These are phyloP conservation scores for Haliclystus octoradiatus DNA, from an alignment of 30 jellyfish, hydroid and myxozoan species.

Conservation along the genomic window DNA sequence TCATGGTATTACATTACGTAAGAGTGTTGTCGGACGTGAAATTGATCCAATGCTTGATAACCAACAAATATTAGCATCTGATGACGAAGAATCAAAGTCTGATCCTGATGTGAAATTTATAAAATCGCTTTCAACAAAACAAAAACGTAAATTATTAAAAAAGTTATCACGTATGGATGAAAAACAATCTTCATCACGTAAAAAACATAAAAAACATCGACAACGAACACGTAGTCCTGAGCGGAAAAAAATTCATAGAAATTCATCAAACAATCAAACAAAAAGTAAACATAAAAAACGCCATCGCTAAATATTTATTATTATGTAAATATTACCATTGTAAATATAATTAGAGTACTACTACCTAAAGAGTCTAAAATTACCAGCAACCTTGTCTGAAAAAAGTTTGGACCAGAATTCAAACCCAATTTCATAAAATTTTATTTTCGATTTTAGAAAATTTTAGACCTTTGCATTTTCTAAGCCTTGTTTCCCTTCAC, in stretches of 20 bases:
- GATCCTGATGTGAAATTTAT: slow-evolving; percentile 62
- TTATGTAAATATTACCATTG: too few species aligned
- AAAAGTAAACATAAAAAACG: neutral
- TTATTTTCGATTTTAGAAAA: too few species aligned
- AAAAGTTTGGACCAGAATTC: too few species aligned
- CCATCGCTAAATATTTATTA: neutral
- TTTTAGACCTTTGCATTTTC: too few species aligned
- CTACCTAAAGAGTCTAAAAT: too few species aligned
- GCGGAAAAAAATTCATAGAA: neutral
- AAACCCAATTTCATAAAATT: too few species aligned
- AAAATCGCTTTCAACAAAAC: slow-evolving; percentile 56
- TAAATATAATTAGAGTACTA: too few species aligned
- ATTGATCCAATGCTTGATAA: slow-evolving; percentile 91
- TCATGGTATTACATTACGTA: slow-evolving; percentile 71
- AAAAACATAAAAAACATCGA: neutral
- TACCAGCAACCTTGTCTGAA: too few species aligned
- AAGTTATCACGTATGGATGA: slow-evolving; percentile 12
- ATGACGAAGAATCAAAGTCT: slow-evolving; percentile 51
- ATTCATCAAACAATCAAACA: neutral
- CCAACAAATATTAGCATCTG: slow-evolving; percentile 76
- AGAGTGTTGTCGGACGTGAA: slow-evolving; percentile 79
- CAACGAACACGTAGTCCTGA: neutral
- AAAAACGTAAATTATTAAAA: slow-evolving; percentile 55
- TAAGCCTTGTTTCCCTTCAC: too few species aligned
- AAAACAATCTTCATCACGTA: neutral